Base-by-base conservation (phyloP, 2,113 vertebrate genomes). In the Corythornis cristatus region DNA sequence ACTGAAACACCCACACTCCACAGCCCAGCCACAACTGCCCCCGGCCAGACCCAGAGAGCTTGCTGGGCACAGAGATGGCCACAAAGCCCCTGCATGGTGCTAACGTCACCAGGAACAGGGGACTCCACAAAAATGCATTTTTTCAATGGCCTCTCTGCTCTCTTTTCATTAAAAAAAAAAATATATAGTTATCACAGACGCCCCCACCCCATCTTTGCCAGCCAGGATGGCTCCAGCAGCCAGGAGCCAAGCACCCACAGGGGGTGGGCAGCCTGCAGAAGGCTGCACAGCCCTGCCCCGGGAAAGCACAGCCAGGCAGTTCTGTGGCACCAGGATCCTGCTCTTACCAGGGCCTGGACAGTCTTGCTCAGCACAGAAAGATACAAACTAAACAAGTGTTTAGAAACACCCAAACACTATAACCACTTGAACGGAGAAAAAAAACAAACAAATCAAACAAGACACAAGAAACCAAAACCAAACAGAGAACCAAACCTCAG, bases 161-260 rank as follows among this genome's bases (percentile, higher is more conserved):
- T 35, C 16, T 51, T 35, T 28, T 25, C 0, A 3, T 3, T 6
- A 13, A 3, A 7, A 8, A 20, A 23, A 11, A 1, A 3, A 2
- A 2, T n/a, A n/a, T n/a, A n/a, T n/a, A n/a, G n/a, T n/a, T 0
- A 0, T 3, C 6, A 15, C 0, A 5, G 31, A 15, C 13, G 2
- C 23, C 4, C 3, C 28, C 12, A 5, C 7, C 25, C 75, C 15
- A 12, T 4, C 22, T 28, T 9, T 28, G 5, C 16, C 35, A 29
- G 15, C 9, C 54, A 56, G 56, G 15, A 6, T 10, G 42, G 12
- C 17, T 26, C 25, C 18, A 20, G 43, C 6, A 4, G 6, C 23
- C 1, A 4, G 15, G 51, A 13, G 21, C 22, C 11, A 17, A 57
- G 17, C 0, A 0, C 3, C 21, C 3, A 0, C 35, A 25, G 6